Evolutionary conservation across 1,140 invertebrate genomes (phyloP).

Genomic region (Heliothis virescens): DNA sequence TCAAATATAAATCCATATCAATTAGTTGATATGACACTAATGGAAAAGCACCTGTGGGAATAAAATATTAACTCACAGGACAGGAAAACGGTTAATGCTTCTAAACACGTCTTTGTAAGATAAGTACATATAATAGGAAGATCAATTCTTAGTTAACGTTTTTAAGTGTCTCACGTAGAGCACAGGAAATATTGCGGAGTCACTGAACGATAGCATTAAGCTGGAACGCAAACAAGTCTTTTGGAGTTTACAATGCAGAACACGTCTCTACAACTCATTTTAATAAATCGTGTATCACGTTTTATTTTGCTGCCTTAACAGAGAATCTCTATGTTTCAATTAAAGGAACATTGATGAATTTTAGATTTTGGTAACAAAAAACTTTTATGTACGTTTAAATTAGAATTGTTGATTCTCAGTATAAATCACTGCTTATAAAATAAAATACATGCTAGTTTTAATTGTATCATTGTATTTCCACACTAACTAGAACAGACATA

Average conservation of each 20-base stretch:
- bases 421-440: slow-evolving; percentile 1
- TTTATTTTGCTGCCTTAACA: neutral
- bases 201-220: slow-evolving; percentile 19
- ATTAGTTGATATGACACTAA: neutral
- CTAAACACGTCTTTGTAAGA: neutral
- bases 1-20: neutral
- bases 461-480: slow-evolving; percentile 46
- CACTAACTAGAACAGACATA: slow-evolving; percentile 32
- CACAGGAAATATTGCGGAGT: slow-evolving; percentile 29
- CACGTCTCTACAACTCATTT: neutral
- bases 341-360: neutral
- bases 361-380: neutral
- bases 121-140: neutral
- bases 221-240: slow-evolving; percentile 9
- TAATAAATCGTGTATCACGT: slow-evolving; percentile 1
- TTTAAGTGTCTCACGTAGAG: slow-evolving; percentile 15
- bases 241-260: slow-evolving; percentile 17
- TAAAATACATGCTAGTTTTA: slow-evolving; percentile 22
- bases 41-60: neutral
- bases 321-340: too few species aligned
- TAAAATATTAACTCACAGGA: too few species aligned
- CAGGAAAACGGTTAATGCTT: too few species aligned
- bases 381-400: neutral
- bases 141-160: slow-evolving; percentile 10
- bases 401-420: neutral